Conservation (phyloP, 2,888 invertebrate species). For the Eilema depressum region DNA sequence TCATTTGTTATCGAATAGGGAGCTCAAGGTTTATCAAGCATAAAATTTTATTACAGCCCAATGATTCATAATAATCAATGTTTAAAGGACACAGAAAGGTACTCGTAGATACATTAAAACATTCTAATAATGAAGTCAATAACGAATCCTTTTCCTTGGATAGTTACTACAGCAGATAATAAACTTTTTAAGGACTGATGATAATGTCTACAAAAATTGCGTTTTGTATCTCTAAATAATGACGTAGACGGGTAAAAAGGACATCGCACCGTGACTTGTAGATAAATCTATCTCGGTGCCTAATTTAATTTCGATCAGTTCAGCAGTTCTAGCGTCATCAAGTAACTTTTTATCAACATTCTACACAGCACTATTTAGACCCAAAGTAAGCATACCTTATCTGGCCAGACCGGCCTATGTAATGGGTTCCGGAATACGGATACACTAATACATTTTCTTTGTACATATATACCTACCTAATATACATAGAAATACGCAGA, state of each 20-base stretch:
- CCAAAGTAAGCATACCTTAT: too few species aligned
- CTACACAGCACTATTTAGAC: too few species aligned
- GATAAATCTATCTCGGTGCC: too few species aligned
- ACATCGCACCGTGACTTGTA: neutral
- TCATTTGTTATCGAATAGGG: conserved; percentile 16
- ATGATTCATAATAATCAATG: conserved; percentile 9
- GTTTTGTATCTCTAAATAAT: neutral
- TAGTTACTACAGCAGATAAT: neutral
- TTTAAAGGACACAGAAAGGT: neutral
- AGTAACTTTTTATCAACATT: too few species aligned
- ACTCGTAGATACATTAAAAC: neutral
- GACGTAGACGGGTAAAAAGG: too few species aligned
- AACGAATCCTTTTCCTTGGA: neutral
- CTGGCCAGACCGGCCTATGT: too few species aligned
- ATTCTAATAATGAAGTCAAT: neutral
- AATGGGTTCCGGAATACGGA: too few species aligned
- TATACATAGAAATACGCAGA: too few species aligned
- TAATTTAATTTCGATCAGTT: too few species aligned
- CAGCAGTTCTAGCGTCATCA: too few species aligned
- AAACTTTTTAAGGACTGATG: neutral
- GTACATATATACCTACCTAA: too few species aligned
- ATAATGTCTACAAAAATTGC: neutral
- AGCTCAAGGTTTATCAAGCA: neutral
- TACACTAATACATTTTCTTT: too few species aligned
- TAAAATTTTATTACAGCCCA: conserved; percentile 12